Conservation (phyloP, 2,113 vertebrate species). For the Phaethon lepturus region DNA sequence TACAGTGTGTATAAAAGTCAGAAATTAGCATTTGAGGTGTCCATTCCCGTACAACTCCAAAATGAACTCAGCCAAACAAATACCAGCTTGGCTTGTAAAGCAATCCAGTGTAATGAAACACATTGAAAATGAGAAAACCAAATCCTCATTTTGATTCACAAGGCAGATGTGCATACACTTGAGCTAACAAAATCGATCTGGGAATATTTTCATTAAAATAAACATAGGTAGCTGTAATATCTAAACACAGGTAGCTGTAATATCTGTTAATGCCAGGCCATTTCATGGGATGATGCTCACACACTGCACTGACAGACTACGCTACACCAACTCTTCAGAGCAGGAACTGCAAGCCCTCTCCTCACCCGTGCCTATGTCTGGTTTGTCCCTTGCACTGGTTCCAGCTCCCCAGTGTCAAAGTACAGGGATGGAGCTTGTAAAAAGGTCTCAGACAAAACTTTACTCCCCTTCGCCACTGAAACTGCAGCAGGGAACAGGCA, state of each 20-base stretch:
- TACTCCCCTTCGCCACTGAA: not conserved
- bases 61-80: slow-evolving; percentile 30
- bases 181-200: not conserved
- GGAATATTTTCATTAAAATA: slow-evolving; percentile 10
- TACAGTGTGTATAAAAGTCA: not conserved
- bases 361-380: accelerated
- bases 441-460: not conserved
- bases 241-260: not conserved
- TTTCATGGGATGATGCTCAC: not conserved
- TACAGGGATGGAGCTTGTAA: not conserved
- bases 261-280: not conserved
- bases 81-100: slow-evolving; percentile 42
- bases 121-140: slow-evolving; percentile 39
- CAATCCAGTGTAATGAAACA: slow-evolving; percentile 44
- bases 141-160: slow-evolving; percentile 6
- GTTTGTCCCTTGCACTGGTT: not conserved
- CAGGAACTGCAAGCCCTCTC: not conserved
- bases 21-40: slow-evolving; percentile 14
- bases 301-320: not conserved
- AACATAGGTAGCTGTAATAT: not conserved
- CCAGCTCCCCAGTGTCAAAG: not conserved
- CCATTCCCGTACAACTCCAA: not conserved
- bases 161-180: not conserved
- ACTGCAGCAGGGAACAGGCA: not conserved
- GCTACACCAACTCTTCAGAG: not conserved